Percentiles rank a stretch among this genome's conserved stretches.
phyloP scores from a whole-genome alignment of 1,140 invertebrate genomes.

The Rhagoletis pomonella region DNA sequence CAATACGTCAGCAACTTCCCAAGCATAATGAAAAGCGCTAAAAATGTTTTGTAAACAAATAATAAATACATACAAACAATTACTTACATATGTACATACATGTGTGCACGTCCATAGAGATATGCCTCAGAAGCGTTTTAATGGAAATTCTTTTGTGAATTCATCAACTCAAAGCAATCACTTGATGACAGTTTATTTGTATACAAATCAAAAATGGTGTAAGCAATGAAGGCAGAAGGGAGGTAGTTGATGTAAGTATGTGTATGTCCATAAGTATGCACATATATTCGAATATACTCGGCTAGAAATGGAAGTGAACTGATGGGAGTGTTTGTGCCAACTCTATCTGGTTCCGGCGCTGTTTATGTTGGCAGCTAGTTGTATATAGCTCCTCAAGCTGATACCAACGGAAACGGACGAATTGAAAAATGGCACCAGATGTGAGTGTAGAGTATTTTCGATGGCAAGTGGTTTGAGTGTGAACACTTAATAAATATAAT shows the following conservation, averaged over 20 bases:
- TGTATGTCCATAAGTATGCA: background rate
- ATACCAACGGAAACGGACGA: too few relatives aligned
- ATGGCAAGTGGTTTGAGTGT: too few relatives aligned
- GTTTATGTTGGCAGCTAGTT: background rate
- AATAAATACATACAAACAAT: background rate
- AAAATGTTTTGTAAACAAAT: conserved; percentile 26
- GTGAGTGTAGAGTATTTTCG: too few relatives aligned
- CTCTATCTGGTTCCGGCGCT: background rate
- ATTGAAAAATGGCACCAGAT: too few relatives aligned
- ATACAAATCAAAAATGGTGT: conserved; percentile 50
- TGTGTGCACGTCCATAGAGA: background rate
- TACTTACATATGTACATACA: background rate
- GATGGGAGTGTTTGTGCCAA: background rate
- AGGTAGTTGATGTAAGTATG: conserved; percentile 16
- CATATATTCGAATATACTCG: background rate
- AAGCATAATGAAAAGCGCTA: background rate
- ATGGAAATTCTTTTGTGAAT: conserved; percentile 50
- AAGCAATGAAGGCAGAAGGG: background rate
- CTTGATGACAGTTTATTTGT: conserved; percentile 40
- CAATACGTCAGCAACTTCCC: conserved; percentile 11
- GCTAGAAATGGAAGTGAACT: background rate
- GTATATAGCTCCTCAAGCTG: background rate
- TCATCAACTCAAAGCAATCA: conserved; percentile 40
- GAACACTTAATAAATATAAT: too few relatives aligned
- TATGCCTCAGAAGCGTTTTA: background rate